These are phyloP conservation scores for Synanceia verrucosa DNA, from an alignment of 2,797 vertebrate species.

Conservation along the genomic window DNA sequence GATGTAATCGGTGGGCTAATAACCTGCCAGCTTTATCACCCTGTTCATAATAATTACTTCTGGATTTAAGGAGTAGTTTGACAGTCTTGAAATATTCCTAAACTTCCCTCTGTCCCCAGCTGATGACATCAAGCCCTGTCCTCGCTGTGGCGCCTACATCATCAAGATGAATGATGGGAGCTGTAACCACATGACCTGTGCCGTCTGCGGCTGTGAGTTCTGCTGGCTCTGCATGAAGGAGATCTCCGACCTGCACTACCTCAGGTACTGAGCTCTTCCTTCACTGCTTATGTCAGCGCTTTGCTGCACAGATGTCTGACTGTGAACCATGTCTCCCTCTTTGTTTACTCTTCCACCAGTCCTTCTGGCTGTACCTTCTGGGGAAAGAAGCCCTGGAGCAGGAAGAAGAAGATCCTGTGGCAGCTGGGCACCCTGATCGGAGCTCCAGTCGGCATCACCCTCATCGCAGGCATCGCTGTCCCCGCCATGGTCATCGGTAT, in stretches of 20 bases:
- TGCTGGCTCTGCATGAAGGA: slow-evolving; percentile 99
- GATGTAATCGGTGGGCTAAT: no score
- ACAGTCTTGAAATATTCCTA: neutral
- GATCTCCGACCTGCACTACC: slow-evolving; percentile 99
- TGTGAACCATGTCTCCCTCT: neutral
- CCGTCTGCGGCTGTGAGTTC: slow-evolving; percentile 98
- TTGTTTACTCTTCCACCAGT: slow-evolving; percentile 70
- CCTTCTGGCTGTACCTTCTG: slow-evolving; percentile 98
- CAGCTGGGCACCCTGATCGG: slow-evolving; percentile 97
- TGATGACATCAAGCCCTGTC: slow-evolving; percentile 98
- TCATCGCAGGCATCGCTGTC: slow-evolving; percentile 97
- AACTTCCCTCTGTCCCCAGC: slow-evolving; percentile 69
- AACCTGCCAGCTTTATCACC: no score
- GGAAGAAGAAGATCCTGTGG: slow-evolving; percentile 99
- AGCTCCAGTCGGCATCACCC: slow-evolving; percentile 95
- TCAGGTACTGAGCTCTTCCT: slow-evolving; percentile 83
- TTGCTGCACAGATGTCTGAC: neutral
- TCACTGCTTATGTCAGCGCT: neutral
- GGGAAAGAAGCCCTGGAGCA: slow-evolving; percentile 99
- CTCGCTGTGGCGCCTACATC: slow-evolving; percentile 97
- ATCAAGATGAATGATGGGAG: slow-evolving; percentile 99
- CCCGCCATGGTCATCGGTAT: slow-evolving; percentile 99
- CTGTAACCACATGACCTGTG: slow-evolving; percentile 99
- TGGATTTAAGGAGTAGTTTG: no score
- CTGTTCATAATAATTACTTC: no score